Evolutionary conservation across 2,113 vertebrate species (phyloP).

Genomic region (Aspiorhynchus laticeps): DNA sequence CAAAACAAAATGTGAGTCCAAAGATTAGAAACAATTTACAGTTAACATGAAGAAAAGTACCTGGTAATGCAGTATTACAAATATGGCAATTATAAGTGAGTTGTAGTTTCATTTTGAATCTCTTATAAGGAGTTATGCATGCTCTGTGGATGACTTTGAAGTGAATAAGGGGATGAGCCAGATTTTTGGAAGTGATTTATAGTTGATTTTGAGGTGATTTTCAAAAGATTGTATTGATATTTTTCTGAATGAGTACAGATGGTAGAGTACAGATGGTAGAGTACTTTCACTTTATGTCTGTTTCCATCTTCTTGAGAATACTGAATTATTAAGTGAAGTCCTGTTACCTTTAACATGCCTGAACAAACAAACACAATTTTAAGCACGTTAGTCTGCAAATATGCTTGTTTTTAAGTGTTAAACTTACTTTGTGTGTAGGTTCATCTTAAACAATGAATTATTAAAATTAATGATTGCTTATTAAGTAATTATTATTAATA

Average conservation of each 20-base stretch:
- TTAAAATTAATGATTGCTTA: not conserved
- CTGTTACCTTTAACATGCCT: not conserved
- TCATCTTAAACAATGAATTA: not conserved
- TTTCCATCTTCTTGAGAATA: slow-evolving; percentile 3
- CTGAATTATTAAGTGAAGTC: not conserved
- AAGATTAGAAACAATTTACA: not conserved
- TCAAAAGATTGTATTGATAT: not conserved
- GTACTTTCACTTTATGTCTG: not conserved
- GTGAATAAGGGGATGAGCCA: too few relatives aligned
- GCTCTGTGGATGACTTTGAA: not conserved
- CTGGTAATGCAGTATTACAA: not conserved
- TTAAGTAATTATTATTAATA: not conserved
- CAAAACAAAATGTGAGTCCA: too few relatives aligned
- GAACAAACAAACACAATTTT: not conserved
- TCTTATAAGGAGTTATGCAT: not conserved
- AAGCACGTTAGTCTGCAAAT: not conserved
- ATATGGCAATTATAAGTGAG: not conserved
- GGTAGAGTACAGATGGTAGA: not conserved
- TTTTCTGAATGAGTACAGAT: not conserved
- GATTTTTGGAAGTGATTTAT: too few relatives aligned
- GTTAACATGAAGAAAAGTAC: too few relatives aligned
- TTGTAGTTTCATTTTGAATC: too few relatives aligned
- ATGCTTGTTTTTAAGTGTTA: slow-evolving; percentile 12
- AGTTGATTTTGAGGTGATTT: not conserved
- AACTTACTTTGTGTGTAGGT: not conserved